These are phyloP conservation scores for Hafferia zeledoni DNA, from an alignment of 2,797 vertebrate genomes.

Conservation along the genomic window DNA sequence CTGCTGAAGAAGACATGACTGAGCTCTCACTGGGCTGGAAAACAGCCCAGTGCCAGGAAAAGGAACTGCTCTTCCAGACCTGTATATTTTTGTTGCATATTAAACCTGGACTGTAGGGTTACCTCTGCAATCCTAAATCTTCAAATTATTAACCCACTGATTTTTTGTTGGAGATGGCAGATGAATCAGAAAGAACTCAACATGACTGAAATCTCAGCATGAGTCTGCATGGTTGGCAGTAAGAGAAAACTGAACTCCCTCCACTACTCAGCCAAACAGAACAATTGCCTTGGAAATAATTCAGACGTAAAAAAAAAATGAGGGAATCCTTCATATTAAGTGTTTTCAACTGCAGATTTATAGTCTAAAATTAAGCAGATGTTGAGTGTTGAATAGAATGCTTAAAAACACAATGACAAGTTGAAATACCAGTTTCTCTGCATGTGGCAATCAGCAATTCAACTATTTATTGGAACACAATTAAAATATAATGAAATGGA, in stretches of 20 bases:
- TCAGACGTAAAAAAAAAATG: constrained; percentile 28
- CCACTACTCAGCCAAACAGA: not conserved
- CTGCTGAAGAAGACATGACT: not conserved
- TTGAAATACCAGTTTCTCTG: constrained; percentile 9
- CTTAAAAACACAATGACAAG: constrained; percentile 26
- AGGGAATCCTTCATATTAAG: not conserved
- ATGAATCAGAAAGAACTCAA: not conserved
- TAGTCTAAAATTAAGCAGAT: constrained; percentile 38
- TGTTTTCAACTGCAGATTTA: constrained; percentile 28
- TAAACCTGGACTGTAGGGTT: not conserved
- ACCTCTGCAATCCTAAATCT: not conserved
- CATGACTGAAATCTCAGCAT: not conserved
- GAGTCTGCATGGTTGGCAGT: not conserved
- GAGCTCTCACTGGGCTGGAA: not conserved
- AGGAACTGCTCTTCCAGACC: not conserved
- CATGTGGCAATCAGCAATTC: not conserved
- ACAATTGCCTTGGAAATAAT: constrained; percentile 36
- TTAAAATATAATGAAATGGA: constrained; percentile 1
- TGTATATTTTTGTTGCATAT: not conserved
- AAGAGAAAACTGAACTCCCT: not conserved
- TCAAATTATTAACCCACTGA: not conserved
- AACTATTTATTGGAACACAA: constrained; percentile 20
- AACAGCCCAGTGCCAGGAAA: not conserved
- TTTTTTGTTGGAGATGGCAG: not conserved
- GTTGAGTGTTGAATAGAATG: not conserved